Percentiles rank a stretch among this genome's conserved stretches.
Evolutionary conservation across 1,140 invertebrate species (phyloP).

Genomic region (Drosophila nasuta): DNA sequence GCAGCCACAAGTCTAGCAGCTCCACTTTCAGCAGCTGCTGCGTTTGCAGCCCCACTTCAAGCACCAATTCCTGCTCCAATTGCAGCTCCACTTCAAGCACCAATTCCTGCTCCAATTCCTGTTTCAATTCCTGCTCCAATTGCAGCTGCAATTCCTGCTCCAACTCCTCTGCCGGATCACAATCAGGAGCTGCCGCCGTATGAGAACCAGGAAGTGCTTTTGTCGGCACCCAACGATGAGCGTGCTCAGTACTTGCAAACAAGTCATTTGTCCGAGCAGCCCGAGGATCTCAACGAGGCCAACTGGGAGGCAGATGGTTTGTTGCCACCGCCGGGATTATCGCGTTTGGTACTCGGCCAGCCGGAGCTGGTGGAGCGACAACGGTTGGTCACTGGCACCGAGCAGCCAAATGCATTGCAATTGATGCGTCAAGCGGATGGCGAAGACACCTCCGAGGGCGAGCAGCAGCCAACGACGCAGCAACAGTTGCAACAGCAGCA

Average conservation of each 20-base stretch:
- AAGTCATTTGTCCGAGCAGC: constrained; percentile 88
- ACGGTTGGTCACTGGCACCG: constrained; percentile 76
- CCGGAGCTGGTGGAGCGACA: constrained; percentile 86
- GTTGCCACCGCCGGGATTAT: constrained; percentile 87
- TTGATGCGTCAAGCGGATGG: constrained; percentile 80
- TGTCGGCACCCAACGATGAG: constrained; percentile 86
- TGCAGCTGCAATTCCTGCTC: constrained; percentile 8
- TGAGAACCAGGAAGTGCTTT: constrained; percentile 79
- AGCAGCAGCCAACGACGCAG: constrained; percentile 31
- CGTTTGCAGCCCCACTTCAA: too few relatives aligned
- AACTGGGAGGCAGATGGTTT: constrained; percentile 69
- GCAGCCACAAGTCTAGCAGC: too few relatives aligned
- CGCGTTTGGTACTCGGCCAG: constrained; percentile 88
- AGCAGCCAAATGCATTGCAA: constrained; percentile 73
- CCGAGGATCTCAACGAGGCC: constrained; percentile 74
- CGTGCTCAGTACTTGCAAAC: constrained; percentile 90
- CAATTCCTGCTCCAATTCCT: too few relatives aligned
- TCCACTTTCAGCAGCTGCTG: too few relatives aligned
- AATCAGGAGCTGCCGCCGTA: constrained; percentile 37
- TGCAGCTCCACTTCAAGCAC: too few relatives aligned
- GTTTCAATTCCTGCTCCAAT: background rate
- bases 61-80: too few relatives aligned
- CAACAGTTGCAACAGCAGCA: constrained; percentile 58
- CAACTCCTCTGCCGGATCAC: constrained; percentile 1
- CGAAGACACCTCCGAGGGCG: constrained; percentile 78